Evolutionary conservation across 2,113 vertebrate species (phyloP), one percentile per base, ranked within the genome.

Genomic region (Excalfactoria chinensis): DNA sequence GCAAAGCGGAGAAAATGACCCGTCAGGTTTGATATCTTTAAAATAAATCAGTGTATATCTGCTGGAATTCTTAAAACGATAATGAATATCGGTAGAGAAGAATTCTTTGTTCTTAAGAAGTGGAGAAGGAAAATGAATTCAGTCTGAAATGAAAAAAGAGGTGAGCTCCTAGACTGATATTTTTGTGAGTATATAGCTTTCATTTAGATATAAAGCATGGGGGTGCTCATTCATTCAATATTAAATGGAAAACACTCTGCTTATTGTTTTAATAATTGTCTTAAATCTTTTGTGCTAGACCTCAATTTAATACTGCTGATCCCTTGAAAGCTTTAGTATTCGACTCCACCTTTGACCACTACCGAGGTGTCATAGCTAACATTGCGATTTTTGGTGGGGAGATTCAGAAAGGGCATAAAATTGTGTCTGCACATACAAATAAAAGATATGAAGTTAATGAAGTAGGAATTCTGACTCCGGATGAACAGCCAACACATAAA

Each of bases 271-370:
- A 58, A n/a, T 58, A 2, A 23, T 56, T 79, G 6, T 26, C 56
- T 20, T 28, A 11, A 28, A 2, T 41, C 46, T 49, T 64, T 67
- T 15, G 23, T 81, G 49, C 72, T 95, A 99, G 99, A 63, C 99
- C 99, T 9, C 90, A 73, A 1, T 98, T 96, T 16, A 97, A 93
- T 28, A 62, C 77, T 14, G 80, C 97, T 44, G 98, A 98, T 34
- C 98, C 98, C 1, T 90, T 99, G 89, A 99, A 98, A 97, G 99
- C 99, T 28, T 97, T 99, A 55, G 98, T 99, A 43, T 99, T 99
- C 93, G 99, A 99, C 92, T 99, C 99, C 18, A 99, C 96, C 34
- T 99, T 99, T 87, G 99, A 99, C 95, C 98, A 98, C 84, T 99
- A 99, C 75, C 98, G 99, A 97, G 99, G 99, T 6, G 98, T 99